Conservation (phyloP, 1,140 invertebrate species). For the Contarinia nasturtii region DNA sequence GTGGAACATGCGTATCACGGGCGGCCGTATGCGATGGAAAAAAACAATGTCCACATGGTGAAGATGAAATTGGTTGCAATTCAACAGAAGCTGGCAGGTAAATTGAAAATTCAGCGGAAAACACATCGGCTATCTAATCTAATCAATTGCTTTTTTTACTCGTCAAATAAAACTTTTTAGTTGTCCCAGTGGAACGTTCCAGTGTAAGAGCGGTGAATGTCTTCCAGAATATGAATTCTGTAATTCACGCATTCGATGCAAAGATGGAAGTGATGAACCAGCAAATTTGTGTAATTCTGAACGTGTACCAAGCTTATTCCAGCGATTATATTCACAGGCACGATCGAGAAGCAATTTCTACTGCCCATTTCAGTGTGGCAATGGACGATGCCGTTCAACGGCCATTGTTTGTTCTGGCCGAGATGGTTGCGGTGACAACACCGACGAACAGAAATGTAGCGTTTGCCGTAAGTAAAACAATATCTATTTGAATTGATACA, state of each 20-base stretch:
- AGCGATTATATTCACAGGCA: conserved; percentile 14
- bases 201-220: conserved; percentile 65
- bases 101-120: too few relatives aligned
- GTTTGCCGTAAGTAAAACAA: conserved; percentile 77
- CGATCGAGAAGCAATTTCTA: conserved; percentile 8
- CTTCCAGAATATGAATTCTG: conserved; percentile 78
- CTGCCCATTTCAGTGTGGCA: conserved; percentile 65
- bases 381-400: conserved; percentile 68
- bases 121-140: too few relatives aligned
- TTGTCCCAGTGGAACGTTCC: conserved; percentile 62
- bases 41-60: conserved; percentile 55
- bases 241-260: conserved; percentile 68
- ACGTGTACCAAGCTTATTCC: conserved; percentile 19
- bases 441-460: conserved; percentile 62
- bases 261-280: conserved; percentile 69
- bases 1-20: conserved; percentile 50
- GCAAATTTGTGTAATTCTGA: conserved; percentile 43
- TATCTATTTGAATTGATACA: neutral
- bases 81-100: conserved; percentile 32
- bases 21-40: conserved; percentile 58
- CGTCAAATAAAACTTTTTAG: conserved; percentile 12
- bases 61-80: conserved; percentile 60
- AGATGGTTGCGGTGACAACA: conserved; percentile 77
- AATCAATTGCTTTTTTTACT: neutral
- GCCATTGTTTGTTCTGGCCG: conserved; percentile 71